These are phyloP conservation scores for Alentia gelatinosa DNA, from an alignment of 2,888 invertebrate genomes.

Conservation along the genomic window DNA sequence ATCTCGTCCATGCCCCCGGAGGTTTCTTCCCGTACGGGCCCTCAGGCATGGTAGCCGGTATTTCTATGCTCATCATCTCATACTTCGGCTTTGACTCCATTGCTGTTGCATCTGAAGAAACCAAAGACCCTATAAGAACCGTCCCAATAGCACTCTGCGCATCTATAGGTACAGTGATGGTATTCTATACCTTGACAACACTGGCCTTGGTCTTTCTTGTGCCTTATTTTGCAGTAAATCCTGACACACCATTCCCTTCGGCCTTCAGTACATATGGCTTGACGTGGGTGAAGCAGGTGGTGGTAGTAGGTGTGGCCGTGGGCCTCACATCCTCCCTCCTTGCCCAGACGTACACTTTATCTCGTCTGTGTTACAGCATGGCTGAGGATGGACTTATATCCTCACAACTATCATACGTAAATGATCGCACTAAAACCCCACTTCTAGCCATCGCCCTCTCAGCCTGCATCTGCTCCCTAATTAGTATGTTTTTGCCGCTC, in stretches of 20 bases:
- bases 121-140: not conserved
- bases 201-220: not conserved
- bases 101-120: conserved; percentile 1
- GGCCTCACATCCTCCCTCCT: conserved; percentile 24
- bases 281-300: not conserved
- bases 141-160: not conserved
- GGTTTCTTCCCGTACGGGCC: conserved; percentile 4
- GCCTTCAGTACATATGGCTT: not conserved
- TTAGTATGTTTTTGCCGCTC: not conserved
- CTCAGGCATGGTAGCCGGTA: not conserved
- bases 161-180: not conserved
- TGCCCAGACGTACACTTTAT: not conserved
- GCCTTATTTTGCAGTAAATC: not conserved
- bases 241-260: not conserved
- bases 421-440: not conserved
- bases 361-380: not conserved
- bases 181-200: not conserved
- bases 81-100: conserved; percentile 23
- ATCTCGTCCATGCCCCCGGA: not conserved
- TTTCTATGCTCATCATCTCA: not conserved
- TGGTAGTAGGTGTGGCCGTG: not conserved
- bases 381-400: not conserved
- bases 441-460: not conserved
- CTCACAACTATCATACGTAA: not conserved
- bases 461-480: not conserved